Conservation (phyloP, 2,888 invertebrate genomes). For the Epinotia ramella region DNA sequence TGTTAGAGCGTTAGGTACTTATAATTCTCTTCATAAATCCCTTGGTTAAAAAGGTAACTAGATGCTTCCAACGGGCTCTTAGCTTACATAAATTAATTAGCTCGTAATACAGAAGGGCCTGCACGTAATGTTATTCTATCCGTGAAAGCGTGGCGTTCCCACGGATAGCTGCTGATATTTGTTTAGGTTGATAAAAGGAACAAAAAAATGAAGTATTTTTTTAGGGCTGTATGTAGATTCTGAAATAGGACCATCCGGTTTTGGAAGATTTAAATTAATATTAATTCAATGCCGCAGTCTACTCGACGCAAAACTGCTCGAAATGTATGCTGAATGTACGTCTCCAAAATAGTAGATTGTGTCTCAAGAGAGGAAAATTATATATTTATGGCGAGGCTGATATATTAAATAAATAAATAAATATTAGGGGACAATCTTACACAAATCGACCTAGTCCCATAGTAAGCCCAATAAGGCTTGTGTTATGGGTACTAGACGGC, state of each 20-base stretch:
- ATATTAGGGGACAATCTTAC: no score
- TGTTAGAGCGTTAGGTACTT: conserved; percentile 17
- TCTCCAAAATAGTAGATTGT: no score
- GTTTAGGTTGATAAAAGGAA: conserved; percentile 48
- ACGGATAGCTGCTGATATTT: conserved; percentile 45
- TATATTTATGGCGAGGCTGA: no score
- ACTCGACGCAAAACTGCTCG: background rate
- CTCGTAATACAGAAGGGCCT: conserved; percentile 44
- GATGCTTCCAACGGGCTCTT: conserved; percentile 41
- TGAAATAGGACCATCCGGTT: conserved; percentile 27
- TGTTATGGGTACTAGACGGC: no score
- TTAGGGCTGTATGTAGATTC: conserved; percentile 44
- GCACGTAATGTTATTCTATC: conserved; percentile 46
- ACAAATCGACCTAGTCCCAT: no score
- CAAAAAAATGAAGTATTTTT: conserved; percentile 36
- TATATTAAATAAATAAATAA: no score
- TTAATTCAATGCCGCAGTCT: conserved; percentile 15
- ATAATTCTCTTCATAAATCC: conserved; percentile 33
- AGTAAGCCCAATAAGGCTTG: no score
- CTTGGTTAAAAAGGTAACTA: conserved; percentile 40
- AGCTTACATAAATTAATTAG: conserved; percentile 53
- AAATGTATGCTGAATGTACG: background rate
- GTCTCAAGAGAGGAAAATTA: no score
- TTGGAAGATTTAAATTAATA: conserved; percentile 20
- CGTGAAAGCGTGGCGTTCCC: conserved; percentile 45